Conservation (phyloP, 2,797 vertebrate species). For the Euthynnus affinis region DNA sequence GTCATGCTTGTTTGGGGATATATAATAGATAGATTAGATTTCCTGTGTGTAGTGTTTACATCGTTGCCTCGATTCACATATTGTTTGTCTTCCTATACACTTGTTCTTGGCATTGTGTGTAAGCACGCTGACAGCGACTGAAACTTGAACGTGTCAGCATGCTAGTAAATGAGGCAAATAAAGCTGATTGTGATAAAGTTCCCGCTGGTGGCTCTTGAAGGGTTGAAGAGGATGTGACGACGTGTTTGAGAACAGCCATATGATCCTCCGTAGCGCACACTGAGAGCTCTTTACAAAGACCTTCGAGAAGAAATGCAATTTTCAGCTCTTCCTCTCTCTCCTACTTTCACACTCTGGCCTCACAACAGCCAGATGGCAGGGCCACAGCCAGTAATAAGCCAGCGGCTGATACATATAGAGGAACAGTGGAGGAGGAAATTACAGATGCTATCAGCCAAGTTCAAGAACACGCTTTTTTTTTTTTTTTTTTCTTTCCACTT, state of each 20-base stretch:
- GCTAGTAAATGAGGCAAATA: not conserved
- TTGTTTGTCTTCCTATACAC: no score
- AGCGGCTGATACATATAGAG: slow-evolving; percentile 56
- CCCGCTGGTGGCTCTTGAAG: not conserved
- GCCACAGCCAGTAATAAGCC: slow-evolving; percentile 53
- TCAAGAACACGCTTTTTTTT: slow-evolving; percentile 53
- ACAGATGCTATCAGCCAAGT: slow-evolving; percentile 73
- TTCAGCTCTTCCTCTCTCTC: slow-evolving; percentile 16
- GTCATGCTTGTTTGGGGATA: no score
- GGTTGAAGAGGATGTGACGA: slow-evolving; percentile 12
- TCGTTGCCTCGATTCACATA: no score
- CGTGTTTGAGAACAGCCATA: slow-evolving; percentile 15
- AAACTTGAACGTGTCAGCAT: not conserved
- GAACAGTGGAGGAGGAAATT: slow-evolving; percentile 69
- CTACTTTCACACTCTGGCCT: slow-evolving; percentile 39
- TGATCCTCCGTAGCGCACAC: slow-evolving; percentile 18
- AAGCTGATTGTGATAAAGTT: not conserved
- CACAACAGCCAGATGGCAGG: slow-evolving; percentile 49
- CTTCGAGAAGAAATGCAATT: slow-evolving; percentile 33
- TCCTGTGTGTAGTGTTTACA: no score
- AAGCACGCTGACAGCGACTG: no score
- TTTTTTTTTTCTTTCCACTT: not conserved
- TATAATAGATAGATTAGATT: no score
- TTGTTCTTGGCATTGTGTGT: no score
- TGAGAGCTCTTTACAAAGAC: slow-evolving; percentile 33